Evolutionary conservation across 1,140 invertebrate genomes (phyloP), one percentile per base, ranked within the genome.

Genomic region (Drosophila parvula): DNA sequence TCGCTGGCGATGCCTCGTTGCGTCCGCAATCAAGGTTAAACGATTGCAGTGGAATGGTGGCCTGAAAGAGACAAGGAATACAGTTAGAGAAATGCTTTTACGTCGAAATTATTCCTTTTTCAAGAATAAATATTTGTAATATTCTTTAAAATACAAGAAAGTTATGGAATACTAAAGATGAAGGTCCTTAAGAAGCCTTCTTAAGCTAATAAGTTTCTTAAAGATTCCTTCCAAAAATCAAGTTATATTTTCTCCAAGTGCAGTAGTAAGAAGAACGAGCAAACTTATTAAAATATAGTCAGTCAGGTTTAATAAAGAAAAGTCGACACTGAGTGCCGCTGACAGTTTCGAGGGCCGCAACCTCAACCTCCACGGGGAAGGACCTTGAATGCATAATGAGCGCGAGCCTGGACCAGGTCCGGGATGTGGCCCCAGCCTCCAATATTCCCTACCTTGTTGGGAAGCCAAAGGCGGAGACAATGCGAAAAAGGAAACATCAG

Each of bases 21-120:
- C 79, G 90, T 86, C 85, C 82, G 81, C 90, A 88, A 81, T 91
- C 89, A 92, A 92, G 81, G 84, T 91, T 91, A 90, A 92, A 92
- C 73, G 91, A 92, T 76, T 92, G 91, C 78, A 92, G 69, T 79
- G 91, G 91, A 89, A 92, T 92, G 71, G 89, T 91, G 79, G 90
- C 83, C 91, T 92, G 89, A 16, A 77, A 78, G 70, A 53, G 43
- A 53, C 56, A 65, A 44, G 62, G 14, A 56, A 11, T 47, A 16
- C 64, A 71, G 61, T 69, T 67, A 16, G 63, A 69, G 51, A 53
- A 69, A 12, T 18, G 34, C 4, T 16, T 57, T 43, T n/a, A n/a
- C 0, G 3, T 6, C 4, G 1, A 27, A n/a, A 18, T 10, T 4
- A 51, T 18, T 51, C 10, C 3, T 22, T 2, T 2, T 22, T 22